Evolutionary conservation across 2,113 vertebrate species (phyloP), one percentile per base, ranked within the genome.

Genomic region (Myodes glareolus): DNA sequence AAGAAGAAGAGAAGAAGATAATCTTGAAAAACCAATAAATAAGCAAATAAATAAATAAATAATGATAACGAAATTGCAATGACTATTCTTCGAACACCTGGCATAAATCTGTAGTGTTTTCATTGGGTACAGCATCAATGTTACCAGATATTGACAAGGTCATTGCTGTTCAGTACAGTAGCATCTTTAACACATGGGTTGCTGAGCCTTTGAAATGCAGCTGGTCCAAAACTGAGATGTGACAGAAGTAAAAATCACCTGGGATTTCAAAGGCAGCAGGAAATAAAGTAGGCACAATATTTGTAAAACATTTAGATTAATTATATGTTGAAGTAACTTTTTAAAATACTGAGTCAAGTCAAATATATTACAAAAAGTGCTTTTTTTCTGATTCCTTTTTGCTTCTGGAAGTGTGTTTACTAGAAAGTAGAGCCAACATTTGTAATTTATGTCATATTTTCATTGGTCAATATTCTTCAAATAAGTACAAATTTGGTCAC

Each of bases 21-120:
- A n/a, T 52, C 50, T 52, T 10, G 2, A 52, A 52, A 52, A 52
- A 52, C 13, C 50, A 10, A 82, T n/a, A n/a, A n/a, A n/a, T n/a
- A n/a, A n/a, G n/a, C n/a, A 82, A 23, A n/a, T 61, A 55, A 55
- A 55, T n/a, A n/a, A n/a, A n/a, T 55, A 55, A 17, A 55, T 55
- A 58, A 68, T 76, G 58, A 39, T 55, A 45, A 82, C 3, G 73
- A 89, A 25, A 1, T 90, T 75, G 10, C 36, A 31, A 4, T 47
- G 33, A 50, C 33, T 77, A 78, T 73, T 93, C 50, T 92, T 96
- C 17, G 27, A 86, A 95, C 25, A 93, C 27, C 58, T 50, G 70
- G 25, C 52, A 3, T 68, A 78, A 78, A 47, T 21, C 4, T 68
- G 14, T 21, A 29, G 47, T 7, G 16, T 21, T 84, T 94, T 98